Percentiles rank a stretch among this genome's conserved stretches.
Conservation (phyloP, 2,797 vertebrate genomes). For the Hippocampus kuda region DNA sequence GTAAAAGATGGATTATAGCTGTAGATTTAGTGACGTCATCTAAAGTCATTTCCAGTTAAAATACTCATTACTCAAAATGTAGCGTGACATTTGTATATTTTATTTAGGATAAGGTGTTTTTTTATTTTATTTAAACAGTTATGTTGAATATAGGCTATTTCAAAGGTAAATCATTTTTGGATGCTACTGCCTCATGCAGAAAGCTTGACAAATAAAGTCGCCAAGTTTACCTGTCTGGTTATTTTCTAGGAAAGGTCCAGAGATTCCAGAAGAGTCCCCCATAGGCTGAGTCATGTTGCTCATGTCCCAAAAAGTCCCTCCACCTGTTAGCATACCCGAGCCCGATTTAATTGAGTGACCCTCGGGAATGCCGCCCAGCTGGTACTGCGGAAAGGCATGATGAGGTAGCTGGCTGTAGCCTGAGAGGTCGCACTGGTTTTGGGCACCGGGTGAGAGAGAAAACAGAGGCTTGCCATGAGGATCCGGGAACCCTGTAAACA, state of each 20-base stretch:
- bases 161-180: background rate
- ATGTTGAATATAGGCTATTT: background rate
- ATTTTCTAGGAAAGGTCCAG: slow-evolving; percentile 50
- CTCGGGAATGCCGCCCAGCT: slow-evolving; percentile 46
- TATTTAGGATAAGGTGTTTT: no score
- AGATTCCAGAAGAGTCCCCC: slow-evolving; percentile 53
- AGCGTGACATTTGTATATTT: no score
- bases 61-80: background rate
- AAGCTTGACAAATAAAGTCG: background rate
- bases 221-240: slow-evolving; percentile 67
- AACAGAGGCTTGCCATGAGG: slow-evolving; percentile 51
- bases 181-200: background rate
- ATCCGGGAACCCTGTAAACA: slow-evolving; percentile 49
- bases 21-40: background rate
- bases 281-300: slow-evolving; percentile 46
- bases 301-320: slow-evolving; percentile 59
- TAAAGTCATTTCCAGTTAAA: background rate
- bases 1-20: background rate
- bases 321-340: slow-evolving; percentile 45
- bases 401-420: slow-evolving; percentile 59
- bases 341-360: slow-evolving; percentile 45
- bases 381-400: slow-evolving; percentile 61
- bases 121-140: no score
- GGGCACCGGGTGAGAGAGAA: slow-evolving; percentile 40
- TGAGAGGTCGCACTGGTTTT: slow-evolving; percentile 45